phyloP scores from a whole-genome alignment of 2,888 invertebrate genomes.

The Pammene aurita region DNA sequence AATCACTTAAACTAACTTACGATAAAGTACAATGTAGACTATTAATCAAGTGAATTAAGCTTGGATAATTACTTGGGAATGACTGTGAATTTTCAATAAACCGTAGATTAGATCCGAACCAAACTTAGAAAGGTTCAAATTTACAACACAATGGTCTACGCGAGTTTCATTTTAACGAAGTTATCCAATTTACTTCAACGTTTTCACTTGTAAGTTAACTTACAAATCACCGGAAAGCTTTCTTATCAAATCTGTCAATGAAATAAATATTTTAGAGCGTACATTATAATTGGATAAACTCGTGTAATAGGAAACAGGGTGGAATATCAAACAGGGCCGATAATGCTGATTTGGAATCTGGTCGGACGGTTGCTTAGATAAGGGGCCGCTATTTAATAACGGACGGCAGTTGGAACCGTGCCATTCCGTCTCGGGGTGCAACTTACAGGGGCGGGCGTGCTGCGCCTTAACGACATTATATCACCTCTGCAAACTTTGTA shows the following conservation, averaged over 20 bases:
- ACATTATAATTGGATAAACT: slow-evolving; percentile 49
- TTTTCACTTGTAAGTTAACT: slow-evolving; percentile 25
- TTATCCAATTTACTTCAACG: slow-evolving; percentile 37
- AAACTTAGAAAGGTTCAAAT: slow-evolving; percentile 27
- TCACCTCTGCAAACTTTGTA: slow-evolving; percentile 6
- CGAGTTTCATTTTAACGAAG: slow-evolving; percentile 34
- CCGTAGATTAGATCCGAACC: slow-evolving; percentile 22
- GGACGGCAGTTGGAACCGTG: slow-evolving; percentile 48
- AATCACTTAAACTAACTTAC: slow-evolving; percentile 3
- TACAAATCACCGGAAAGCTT: slow-evolving; percentile 25
- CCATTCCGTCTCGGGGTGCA: slow-evolving; percentile 39
- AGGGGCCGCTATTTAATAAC: slow-evolving; percentile 74
- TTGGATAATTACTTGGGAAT: slow-evolving; percentile 23
- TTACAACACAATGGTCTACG: slow-evolving; percentile 36
- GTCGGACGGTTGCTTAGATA: slow-evolving; percentile 64
- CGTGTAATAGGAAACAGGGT: slow-evolving; percentile 64
- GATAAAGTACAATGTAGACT: slow-evolving; percentile 10
- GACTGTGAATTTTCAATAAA: slow-evolving; percentile 24
- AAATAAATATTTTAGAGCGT: background rate
- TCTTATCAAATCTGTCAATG: slow-evolving; percentile 8
- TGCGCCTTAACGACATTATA: slow-evolving; percentile 21
- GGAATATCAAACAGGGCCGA: slow-evolving; percentile 64
- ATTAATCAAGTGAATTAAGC: slow-evolving; percentile 22
- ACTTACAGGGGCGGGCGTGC: slow-evolving; percentile 37
- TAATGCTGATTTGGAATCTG: slow-evolving; percentile 67